These are phyloP conservation scores for Hypanus sabinus DNA, from an alignment of 2,113 vertebrate genomes.

Conservation along the genomic window DNA sequence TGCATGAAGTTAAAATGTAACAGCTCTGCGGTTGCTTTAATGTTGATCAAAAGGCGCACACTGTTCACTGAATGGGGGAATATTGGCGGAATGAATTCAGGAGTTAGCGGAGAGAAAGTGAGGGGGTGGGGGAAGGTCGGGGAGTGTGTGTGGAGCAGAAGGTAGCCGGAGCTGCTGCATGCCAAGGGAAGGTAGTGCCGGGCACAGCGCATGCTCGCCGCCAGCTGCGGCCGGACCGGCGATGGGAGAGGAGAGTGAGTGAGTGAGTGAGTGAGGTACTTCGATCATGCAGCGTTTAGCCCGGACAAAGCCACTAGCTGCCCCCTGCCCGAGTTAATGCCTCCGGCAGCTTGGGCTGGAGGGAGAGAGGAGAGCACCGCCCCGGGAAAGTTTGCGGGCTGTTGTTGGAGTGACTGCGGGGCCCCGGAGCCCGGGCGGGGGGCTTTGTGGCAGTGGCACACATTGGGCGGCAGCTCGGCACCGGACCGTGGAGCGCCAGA, in stretches of 20 bases:
- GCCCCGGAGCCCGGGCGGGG: not conserved
- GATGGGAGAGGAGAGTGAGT: not conserved
- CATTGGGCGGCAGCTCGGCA: not conserved
- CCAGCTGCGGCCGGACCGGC: not conserved
- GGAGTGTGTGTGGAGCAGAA: not conserved
- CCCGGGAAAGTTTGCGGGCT: not conserved
- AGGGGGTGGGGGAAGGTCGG: not conserved
- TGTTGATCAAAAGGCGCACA: not conserved
- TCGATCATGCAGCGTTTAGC: not conserved
- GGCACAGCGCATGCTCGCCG: not conserved
- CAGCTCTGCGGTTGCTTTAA: not conserved
- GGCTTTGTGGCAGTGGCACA: not conserved
- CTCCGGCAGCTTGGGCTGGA: not conserved
- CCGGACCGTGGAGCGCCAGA: not conserved
- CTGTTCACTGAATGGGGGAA: not conserved
- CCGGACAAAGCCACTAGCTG: not conserved
- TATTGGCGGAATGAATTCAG: not conserved
- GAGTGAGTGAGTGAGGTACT: not conserved
- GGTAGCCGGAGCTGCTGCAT: not conserved
- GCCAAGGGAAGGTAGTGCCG: conserved; percentile 35
- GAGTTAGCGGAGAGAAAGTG: not conserved
- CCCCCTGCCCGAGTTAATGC: not conserved
- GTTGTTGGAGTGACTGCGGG: not conserved
- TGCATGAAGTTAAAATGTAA: not conserved
- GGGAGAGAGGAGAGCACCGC: not conserved